Percentiles rank a stretch among this genome's conserved stretches.
Conservation (phyloP, 2,113 vertebrate genomes). For the Lampris incognitus region DNA sequence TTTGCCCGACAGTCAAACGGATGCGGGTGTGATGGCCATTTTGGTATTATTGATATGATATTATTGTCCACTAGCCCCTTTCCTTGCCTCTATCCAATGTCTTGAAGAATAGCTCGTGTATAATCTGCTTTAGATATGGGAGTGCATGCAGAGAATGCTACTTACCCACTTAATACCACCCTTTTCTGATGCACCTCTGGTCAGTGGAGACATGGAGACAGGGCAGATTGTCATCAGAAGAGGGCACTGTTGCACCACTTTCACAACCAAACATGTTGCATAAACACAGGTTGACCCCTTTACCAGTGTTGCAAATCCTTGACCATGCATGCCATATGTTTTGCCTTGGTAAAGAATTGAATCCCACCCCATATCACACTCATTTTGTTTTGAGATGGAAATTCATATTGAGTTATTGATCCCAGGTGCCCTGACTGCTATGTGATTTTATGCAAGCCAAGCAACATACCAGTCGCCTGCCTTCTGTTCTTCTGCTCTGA, state of each 20-base stretch:
- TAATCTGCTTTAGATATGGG: not conserved
- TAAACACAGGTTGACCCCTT: not conserved
- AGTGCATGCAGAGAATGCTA: no score
- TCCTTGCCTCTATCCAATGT: not conserved
- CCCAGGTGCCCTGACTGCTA: not conserved
- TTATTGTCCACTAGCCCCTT: no score
- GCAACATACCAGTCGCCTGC: not conserved
- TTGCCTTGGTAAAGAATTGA: not conserved
- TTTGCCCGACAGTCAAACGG: no score
- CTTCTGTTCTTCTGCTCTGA: slow-evolving; percentile 21
- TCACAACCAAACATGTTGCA: not conserved
- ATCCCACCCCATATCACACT: not conserved
- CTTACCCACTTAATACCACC: not conserved
- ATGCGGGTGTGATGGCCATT: no score
- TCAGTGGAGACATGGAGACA: not conserved
- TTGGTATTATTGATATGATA: no score
- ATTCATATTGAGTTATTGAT: slow-evolving; percentile 11
- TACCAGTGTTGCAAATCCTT: not conserved
- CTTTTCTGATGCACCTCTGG: not conserved
- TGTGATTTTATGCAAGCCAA: slow-evolving; percentile 10
- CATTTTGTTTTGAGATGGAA: not conserved
- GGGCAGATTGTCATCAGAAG: slow-evolving; percentile 43
- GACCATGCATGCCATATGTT: not conserved
- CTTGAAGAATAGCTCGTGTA: not conserved
- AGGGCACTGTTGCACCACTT: slow-evolving; percentile 60